A percentile compares a stretch with the other conserved stretches of the same genome.
Conservation (phyloP, 2,113 vertebrate genomes). For the Stomatorhinus ivindoensis region DNA sequence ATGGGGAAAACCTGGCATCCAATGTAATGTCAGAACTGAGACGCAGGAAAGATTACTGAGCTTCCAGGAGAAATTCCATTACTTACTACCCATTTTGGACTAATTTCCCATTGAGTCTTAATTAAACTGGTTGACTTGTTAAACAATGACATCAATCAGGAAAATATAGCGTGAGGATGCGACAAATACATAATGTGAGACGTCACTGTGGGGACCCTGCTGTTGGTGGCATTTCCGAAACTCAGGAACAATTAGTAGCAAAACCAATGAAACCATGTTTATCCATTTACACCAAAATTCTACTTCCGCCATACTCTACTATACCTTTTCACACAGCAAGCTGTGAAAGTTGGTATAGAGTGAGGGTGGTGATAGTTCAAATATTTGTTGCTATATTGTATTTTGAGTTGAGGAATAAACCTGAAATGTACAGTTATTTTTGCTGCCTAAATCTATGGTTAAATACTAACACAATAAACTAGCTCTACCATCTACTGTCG, state of each 20-base stretch:
- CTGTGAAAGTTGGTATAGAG: background rate
- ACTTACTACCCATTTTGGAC: background rate
- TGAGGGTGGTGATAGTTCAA: background rate
- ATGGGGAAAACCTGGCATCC: background rate
- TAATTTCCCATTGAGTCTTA: background rate
- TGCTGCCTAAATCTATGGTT: background rate
- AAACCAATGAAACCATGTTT: background rate
- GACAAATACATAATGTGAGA: background rate
- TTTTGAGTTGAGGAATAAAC: background rate
- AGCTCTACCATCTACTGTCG: background rate
- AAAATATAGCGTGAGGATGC: too few species aligned
- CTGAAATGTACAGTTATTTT: background rate
- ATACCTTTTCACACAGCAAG: background rate
- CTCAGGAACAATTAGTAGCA: too few species aligned
- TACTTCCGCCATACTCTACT: background rate
- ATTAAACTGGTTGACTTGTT: background rate
- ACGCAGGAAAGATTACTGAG: background rate
- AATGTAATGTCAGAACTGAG: background rate
- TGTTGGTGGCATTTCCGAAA: background rate
- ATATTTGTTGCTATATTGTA: background rate
- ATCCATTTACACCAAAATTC: background rate
- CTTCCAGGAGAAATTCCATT: background rate
- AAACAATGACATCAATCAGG: background rate
- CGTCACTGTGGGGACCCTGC: background rate
- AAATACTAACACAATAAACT: background rate